A percentile compares a stretch with the other conserved stretches of the same genome.
Conservation (phyloP, 2,888 invertebrate genomes). For the Thyatira batis region DNA sequence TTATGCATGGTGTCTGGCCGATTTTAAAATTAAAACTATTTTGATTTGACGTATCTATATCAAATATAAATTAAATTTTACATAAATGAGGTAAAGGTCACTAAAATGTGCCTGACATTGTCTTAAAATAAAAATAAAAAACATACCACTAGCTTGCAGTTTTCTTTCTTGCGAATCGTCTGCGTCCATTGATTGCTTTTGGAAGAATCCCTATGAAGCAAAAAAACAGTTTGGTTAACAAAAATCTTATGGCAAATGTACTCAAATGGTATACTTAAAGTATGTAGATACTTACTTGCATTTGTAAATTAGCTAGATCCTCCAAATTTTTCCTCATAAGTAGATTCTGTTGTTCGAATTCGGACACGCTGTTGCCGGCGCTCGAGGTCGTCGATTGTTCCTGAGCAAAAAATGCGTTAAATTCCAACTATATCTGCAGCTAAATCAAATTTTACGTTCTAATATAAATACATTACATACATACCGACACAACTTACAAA, state of each 20-base stretch:
- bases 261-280: not conserved
- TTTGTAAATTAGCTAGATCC: conserved; percentile 77
- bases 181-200: conserved; percentile 73
- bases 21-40: not conserved
- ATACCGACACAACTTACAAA: conserved; percentile 25
- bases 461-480: conserved; percentile 33
- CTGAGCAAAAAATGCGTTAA: conserved; percentile 30
- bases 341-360: conserved; percentile 75
- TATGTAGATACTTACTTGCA: conserved; percentile 58
- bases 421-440: conserved; percentile 21
- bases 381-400: conserved; percentile 79
- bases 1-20: not conserved
- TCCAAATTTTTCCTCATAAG: conserved; percentile 79
- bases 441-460: conserved; percentile 33
- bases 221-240: conserved; percentile 5
- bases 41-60: not conserved
- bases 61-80: conserved; percentile 4
- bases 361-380: conserved; percentile 77
- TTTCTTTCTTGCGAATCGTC: conserved; percentile 78
- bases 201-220: conserved; percentile 72
- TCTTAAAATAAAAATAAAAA: not conserved
- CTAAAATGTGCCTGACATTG: not conserved
- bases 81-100: not conserved
- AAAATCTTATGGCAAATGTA: too few species aligned
- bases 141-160: conserved; percentile 75